A percentile compares a stretch with the other conserved stretches of the same genome.
These are phyloP conservation scores for Bubo bubo DNA, from an alignment of 2,113 vertebrate species.

Conservation along the genomic window DNA sequence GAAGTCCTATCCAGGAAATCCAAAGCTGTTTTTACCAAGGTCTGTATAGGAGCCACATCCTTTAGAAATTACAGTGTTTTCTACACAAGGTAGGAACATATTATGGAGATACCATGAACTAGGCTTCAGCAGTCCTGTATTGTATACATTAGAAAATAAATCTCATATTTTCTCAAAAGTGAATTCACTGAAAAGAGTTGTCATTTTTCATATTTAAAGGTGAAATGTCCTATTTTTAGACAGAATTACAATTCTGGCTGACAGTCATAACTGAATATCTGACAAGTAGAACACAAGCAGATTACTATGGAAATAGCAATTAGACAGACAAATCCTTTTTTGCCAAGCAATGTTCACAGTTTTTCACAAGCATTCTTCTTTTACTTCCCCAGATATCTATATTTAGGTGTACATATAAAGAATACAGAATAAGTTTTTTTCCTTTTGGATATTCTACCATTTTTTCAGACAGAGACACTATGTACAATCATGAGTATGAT, in stretches of 20 bases:
- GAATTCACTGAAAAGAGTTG: neutral
- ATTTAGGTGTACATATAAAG: neutral
- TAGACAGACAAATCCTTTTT: neutral
- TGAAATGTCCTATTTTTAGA: neutral
- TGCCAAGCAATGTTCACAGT: neutral
- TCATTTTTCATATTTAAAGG: neutral
- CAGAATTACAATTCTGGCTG: neutral
- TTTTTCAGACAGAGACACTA: conserved; percentile 26
- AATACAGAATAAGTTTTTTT: neutral
- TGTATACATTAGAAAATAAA: neutral
- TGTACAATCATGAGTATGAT: neutral
- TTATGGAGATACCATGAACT: neutral
- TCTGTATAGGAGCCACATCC: neutral
- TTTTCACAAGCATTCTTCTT: neutral
- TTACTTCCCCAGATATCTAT: neutral
- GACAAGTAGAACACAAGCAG: neutral
- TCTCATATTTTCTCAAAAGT: neutral
- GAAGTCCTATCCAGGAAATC: neutral
- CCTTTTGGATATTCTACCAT: neutral
- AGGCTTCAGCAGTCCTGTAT: neutral
- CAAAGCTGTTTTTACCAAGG: neutral
- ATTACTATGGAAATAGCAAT: neutral
- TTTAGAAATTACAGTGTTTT: neutral
- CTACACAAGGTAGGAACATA: neutral
- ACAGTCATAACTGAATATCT: neutral